Conservation (phyloP, 2,113 vertebrate species). For the Perccottus glenii region DNA sequence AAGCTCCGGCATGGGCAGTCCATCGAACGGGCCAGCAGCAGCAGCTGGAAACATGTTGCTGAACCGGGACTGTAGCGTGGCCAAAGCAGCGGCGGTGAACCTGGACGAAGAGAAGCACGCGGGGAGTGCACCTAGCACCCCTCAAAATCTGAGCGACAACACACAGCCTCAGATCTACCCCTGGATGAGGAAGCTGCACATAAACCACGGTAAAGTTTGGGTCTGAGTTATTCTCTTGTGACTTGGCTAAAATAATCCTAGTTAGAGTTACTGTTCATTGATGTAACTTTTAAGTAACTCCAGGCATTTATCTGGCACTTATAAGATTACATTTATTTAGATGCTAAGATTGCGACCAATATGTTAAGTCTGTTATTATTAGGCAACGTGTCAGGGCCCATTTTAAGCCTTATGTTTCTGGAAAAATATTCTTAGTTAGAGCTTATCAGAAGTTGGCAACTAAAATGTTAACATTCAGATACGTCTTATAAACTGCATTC, state of each 20-base stretch:
- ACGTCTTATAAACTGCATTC: too few species aligned
- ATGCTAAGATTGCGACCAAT: too few species aligned
- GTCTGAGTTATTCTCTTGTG: constrained; percentile 7
- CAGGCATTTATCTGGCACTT: too few species aligned
- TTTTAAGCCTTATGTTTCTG: too few species aligned
- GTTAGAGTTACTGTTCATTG: too few species aligned
- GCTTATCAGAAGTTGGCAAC: too few species aligned
- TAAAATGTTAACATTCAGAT: too few species aligned
- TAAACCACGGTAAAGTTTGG: constrained; percentile 93
- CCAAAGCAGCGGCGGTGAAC: constrained; percentile 84
- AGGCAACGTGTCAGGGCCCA: too few species aligned
- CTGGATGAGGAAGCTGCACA: constrained; percentile 99
- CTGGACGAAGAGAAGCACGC: constrained; percentile 91
- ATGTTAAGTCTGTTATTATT: too few species aligned
- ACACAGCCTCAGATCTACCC: constrained; percentile 97
- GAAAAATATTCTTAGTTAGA: too few species aligned
- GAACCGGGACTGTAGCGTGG: constrained; percentile 87
- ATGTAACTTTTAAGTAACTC: too few species aligned
- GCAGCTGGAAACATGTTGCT: constrained; percentile 81
- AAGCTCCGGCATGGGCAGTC: constrained; percentile 77
- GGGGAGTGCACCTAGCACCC: constrained; percentile 89
- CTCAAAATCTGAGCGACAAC: constrained; percentile 88
- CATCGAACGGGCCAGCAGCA: constrained; percentile 72
- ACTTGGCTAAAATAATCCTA: background rate
- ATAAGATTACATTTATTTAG: too few species aligned